These are phyloP conservation scores for Boloria selene DNA, from an alignment of 2,888 invertebrate species.

Conservation along the genomic window DNA sequence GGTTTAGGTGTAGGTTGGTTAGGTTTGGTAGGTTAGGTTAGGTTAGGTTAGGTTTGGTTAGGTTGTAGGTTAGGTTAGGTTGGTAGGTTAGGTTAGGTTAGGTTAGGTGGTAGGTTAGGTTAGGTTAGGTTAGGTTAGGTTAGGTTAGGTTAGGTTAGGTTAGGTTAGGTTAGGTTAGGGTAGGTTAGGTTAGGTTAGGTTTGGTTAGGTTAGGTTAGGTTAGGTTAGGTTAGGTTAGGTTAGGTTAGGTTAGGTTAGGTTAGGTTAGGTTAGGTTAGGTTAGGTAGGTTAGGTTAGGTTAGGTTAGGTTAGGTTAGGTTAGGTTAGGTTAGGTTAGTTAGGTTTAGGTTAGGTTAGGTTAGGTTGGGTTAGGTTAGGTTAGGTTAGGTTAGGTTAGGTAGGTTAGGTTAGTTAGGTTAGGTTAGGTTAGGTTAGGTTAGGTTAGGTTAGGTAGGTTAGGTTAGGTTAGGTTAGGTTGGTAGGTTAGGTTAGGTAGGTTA, in stretches of 20 bases:
- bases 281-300: conserved; percentile 23
- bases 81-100: too few species aligned
- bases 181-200: conserved; percentile 24
- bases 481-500: conserved; percentile 16
- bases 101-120: too few species aligned
- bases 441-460: conserved; percentile 23
- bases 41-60: conserved; percentile 24
- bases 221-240: conserved; percentile 20
- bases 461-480: too few species aligned
- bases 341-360: conserved; percentile 34
- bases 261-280: conserved; percentile 24
- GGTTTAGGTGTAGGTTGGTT: conserved; percentile 7
- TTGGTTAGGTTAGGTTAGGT: conserved; percentile 18
- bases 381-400: conserved; percentile 16
- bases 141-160: conserved; percentile 24
- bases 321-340: conserved; percentile 23
- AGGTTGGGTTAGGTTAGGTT: conserved; percentile 30
- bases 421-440: conserved; percentile 24
- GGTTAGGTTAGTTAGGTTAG: conserved; percentile 24
- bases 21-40: conserved; percentile 23
- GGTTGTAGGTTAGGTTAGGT: too few species aligned
- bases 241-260: conserved; percentile 24
- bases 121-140: conserved; percentile 23
- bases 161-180: too few species aligned
- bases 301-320: conserved; percentile 24